Conservation (phyloP, 2,113 vertebrate species). For the Microcebus jonahi region DNA sequence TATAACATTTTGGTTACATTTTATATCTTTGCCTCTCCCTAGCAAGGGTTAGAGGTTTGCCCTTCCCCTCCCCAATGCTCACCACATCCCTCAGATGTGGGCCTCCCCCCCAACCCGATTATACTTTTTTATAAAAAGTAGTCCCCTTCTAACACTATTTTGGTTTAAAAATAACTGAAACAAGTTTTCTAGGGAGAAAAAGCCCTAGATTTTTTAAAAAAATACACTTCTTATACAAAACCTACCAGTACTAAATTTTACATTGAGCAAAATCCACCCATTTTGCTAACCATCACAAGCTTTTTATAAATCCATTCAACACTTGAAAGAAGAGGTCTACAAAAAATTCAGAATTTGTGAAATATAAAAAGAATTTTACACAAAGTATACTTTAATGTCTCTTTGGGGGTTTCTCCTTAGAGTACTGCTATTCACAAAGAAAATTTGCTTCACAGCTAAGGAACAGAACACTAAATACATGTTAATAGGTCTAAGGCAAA, state of each 20-base stretch:
- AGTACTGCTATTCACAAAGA: conserved; percentile 55
- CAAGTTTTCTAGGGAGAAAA: neutral
- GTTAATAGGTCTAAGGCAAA: conserved; percentile 8
- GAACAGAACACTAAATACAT: conserved; percentile 46
- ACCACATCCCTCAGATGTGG: too few relatives aligned
- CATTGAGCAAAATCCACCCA: neutral
- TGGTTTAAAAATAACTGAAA: conserved; percentile 25
- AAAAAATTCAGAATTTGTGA: neutral
- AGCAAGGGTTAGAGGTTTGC: too few relatives aligned
- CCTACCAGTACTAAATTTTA: neutral
- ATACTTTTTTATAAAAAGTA: neutral
- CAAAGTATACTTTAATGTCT: conserved; percentile 35
- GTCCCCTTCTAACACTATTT: neutral
- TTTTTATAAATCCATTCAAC: conserved; percentile 23
- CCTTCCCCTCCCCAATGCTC: too few relatives aligned
- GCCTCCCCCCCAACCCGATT: too few relatives aligned
- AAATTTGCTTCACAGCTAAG: conserved; percentile 64
- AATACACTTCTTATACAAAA: neutral
- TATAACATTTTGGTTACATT: neutral
- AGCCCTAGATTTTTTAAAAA: neutral
- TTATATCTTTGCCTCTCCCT: too few relatives aligned
- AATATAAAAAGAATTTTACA: conserved; percentile 70
- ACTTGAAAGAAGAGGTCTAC: neutral
- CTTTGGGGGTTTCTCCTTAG: conserved; percentile 56
- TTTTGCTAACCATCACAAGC: neutral